These are phyloP conservation scores for Drosophila anomalata DNA, from an alignment of 2,888 invertebrate species.

Conservation along the genomic window DNA sequence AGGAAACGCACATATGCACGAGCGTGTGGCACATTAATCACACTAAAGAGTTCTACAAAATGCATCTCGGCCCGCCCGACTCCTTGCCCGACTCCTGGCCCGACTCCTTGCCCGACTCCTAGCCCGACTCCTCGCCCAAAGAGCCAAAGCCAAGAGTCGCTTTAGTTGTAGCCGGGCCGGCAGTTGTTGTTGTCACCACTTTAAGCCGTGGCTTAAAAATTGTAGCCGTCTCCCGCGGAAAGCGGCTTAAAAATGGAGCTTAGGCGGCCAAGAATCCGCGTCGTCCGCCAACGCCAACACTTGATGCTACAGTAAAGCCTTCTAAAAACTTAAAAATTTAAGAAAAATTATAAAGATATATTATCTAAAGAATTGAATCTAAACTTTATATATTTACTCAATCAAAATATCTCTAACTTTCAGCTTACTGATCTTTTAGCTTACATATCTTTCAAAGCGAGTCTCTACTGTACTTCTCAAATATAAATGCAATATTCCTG, in stretches of 20 bases:
- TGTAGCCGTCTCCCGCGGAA: constrained; percentile 35
- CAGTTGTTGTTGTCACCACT: constrained; percentile 66
- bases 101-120: constrained; percentile 10
- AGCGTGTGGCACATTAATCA: constrained; percentile 71
- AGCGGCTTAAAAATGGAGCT: constrained; percentile 53
- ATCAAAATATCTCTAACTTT: too few species aligned
- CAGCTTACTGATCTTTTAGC: too few species aligned
- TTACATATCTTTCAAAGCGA: too few species aligned
- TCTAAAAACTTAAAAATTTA: neutral
- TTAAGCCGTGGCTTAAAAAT: constrained; percentile 73
- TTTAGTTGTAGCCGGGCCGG: constrained; percentile 10
- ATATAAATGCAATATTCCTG: constrained; percentile 58
- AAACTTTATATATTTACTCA: too few species aligned
- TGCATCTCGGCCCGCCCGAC: constrained; percentile 59
- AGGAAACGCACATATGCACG: constrained; percentile 54
- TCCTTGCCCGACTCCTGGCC: neutral
- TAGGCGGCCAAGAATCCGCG: constrained; percentile 62
- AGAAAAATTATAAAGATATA: neutral
- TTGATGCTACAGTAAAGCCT: constrained; percentile 31
- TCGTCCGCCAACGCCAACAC: constrained; percentile 58
- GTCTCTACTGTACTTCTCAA: constrained; percentile 6
- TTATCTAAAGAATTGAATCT: too few species aligned
- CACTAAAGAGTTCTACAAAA: constrained; percentile 79
- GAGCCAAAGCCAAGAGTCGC: constrained; percentile 37
- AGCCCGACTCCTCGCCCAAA: neutral